Evolutionary conservation across 2,113 vertebrate species (phyloP), one percentile per base, ranked within the genome.

Genomic region (Chloebia gouldiae): DNA sequence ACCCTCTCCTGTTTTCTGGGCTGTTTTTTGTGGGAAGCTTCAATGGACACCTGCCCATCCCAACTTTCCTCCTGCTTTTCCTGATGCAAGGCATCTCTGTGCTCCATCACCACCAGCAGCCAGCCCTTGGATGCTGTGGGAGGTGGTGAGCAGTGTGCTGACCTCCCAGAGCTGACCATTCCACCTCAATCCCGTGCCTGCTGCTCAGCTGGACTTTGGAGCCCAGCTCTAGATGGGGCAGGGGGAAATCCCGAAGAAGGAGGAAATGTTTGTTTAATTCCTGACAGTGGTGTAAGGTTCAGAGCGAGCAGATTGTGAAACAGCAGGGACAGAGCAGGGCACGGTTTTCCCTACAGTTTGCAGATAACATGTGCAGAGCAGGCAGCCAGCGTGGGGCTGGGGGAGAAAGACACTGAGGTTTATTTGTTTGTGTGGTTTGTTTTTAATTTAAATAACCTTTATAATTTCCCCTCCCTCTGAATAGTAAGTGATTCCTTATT

Each of bases 251-350:
- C 84, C 50, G 1, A 23, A 71, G 78, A 39, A 92, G 81, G 40
- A 95, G 78, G 94, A 91, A 91, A 82, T 95, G 87, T 96, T 96
- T 96, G 88, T 84, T 96, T 95, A 93, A 75, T 83, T 91, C 64
- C 88, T 81, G 92, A 63, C 1, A n/a, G 24, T 77, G 60, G 88
- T 13, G 35, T 80, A 83, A 75, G 85, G 96, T 91, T 93, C 82
- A 86, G 93, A 79, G 84, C 0, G 25, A 76, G 77, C 73, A 81
- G 90, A 83, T 97, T 96, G 96, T 95, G 95, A 93, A 96, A 96
- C 0, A 2, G 66, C 1, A 0, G 0, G 7, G 76, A 81, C 0
- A 0, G 86, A 61, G 79, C 47, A 22, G 87, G 90, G 90, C 89
- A 83, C 14, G 2, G 56, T 57, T 93, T 59, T 50, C 69, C 94